These are phyloP conservation scores for Lasioglossum calceatum DNA, from an alignment of 2,888 invertebrate genomes.

Conservation along the genomic window DNA sequence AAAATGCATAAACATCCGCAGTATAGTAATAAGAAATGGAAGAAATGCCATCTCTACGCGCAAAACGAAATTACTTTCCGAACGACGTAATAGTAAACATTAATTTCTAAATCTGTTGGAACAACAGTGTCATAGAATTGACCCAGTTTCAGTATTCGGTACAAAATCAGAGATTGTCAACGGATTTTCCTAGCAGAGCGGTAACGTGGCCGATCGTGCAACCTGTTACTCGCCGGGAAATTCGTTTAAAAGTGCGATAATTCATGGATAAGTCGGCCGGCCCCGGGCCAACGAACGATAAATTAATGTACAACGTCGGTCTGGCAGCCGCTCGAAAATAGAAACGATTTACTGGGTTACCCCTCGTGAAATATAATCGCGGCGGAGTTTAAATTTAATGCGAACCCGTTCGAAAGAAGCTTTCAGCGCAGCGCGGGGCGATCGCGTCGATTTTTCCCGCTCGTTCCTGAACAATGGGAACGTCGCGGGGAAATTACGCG, in stretches of 20 bases:
- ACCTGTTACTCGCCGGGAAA: conserved; percentile 53
- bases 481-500: neutral
- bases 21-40: too few species aligned
- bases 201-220: conserved; percentile 8
- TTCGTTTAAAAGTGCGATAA: conserved; percentile 53
- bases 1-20: too few species aligned
- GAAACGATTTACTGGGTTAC: conserved; percentile 52
- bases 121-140: too few species aligned
- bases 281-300: conserved; percentile 26
- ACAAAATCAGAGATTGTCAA: neutral
- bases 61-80: too few species aligned
- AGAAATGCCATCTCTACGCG: too few species aligned
- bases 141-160: neutral
- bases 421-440: conserved; percentile 5
- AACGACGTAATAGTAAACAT: too few species aligned
- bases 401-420: conserved; percentile 9
- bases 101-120: neutral
- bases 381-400: conserved; percentile 36
- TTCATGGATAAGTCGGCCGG: conserved; percentile 49
- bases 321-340: conserved; percentile 47
- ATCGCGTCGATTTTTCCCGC: conserved; percentile 9
- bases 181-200: neutral
- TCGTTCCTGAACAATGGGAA: neutral
- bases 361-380: conserved; percentile 44
- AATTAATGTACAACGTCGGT: conserved; percentile 36